These are phyloP conservation scores for Hyphantria cunea DNA, from an alignment of 1,140 invertebrate genomes.

Conservation along the genomic window DNA sequence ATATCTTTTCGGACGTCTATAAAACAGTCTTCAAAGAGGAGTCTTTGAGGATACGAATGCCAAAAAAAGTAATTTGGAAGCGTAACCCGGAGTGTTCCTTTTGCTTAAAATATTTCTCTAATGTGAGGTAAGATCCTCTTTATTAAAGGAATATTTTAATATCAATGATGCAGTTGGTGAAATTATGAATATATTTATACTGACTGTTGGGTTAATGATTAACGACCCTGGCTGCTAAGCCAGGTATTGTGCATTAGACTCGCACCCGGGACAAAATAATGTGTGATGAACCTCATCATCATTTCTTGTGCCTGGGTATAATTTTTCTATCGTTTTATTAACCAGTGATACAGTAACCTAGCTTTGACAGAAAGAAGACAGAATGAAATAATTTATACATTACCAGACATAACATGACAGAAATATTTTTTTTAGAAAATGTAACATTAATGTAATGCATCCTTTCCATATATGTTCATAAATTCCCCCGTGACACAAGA, in stretches of 20 bases:
- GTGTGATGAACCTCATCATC: not conserved
- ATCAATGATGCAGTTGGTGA: not conserved
- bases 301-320: not conserved
- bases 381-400: too few species aligned
- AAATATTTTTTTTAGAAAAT: too few species aligned
- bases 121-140: not conserved
- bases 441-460: too few species aligned
- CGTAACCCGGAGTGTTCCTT: constrained; percentile 9
- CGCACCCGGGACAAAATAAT: not conserved
- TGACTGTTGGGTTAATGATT: not conserved
- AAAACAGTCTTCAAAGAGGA: constrained; percentile 15
- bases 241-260: not conserved
- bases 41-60: constrained; percentile 11
- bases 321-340: too few species aligned
- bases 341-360: too few species aligned
- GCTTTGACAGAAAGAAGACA: too few species aligned
- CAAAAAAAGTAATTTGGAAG: constrained; percentile 26
- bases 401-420: too few species aligned
- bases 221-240: not conserved
- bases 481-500: too few species aligned
- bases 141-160: too few species aligned
- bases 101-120: constrained; percentile 14
- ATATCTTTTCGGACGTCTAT: constrained; percentile 8
- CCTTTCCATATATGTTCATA: too few species aligned
- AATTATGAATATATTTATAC: not conserved